Conservation (phyloP, 2,797 vertebrate genomes). For the Monodelphis domestica region DNA sequence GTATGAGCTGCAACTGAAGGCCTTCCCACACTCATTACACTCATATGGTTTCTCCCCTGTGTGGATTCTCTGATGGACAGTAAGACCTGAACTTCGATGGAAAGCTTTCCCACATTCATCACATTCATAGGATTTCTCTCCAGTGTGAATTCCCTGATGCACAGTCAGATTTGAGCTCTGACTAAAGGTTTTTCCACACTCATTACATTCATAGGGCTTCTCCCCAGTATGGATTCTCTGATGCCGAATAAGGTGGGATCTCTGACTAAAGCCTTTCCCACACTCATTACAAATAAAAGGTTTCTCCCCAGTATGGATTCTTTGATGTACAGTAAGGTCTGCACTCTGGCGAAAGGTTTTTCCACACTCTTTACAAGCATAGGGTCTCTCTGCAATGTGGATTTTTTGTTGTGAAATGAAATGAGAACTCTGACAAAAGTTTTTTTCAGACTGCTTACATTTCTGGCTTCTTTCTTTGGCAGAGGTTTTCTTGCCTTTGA, state of each 20-base stretch:
- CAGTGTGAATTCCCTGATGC: constrained; percentile 77
- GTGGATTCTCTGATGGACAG: constrained; percentile 79
- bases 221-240: constrained; percentile 80
- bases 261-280: constrained; percentile 79
- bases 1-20: constrained; percentile 86
- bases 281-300: constrained; percentile 80
- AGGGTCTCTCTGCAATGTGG: constrained; percentile 76
- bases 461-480: constrained; percentile 75
- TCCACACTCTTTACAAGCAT: constrained; percentile 80
- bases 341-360: constrained; percentile 81
- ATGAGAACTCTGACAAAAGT: constrained; percentile 77
- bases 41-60: constrained; percentile 80
- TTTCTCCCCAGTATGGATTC: constrained; percentile 80
- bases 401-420: constrained; percentile 79
- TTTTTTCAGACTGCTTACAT: constrained; percentile 75
- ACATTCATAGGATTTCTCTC: constrained; percentile 80
- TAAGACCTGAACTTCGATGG: constrained; percentile 79
- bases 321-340: constrained; percentile 80
- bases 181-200: constrained; percentile 81
- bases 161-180: constrained; percentile 79
- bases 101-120: constrained; percentile 81
- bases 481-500: constrained; percentile 72
- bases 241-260: constrained; percentile 80
- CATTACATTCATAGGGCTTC: constrained; percentile 79
- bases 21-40: constrained; percentile 79